Base-by-base conservation (phyloP, 2,797 vertebrate genomes). In the Calcarius lapponicus region DNA sequence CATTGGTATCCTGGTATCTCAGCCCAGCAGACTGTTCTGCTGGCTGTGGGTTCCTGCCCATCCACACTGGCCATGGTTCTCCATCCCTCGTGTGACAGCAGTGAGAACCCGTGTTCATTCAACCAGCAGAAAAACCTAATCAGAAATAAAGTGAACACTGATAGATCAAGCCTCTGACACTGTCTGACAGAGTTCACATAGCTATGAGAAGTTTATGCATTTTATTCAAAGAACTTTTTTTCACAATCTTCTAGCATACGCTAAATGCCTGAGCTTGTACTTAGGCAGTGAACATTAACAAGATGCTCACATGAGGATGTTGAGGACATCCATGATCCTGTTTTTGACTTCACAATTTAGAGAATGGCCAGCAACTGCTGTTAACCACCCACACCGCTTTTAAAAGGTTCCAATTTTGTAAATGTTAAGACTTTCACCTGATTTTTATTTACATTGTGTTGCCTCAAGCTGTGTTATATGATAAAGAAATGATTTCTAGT, bases 371-470 rank as follows among this genome's bases (percentile, higher is more conserved):
- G 40, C 17, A 83, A 71, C 25, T 91, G 17, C 45, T 92, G 71
- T 48, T 67, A 58, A 32, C 34, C 8, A 72, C 18, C 14, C 36
- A 13, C 51, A 53, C 69, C 11, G 62, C n/a, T 80, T 80, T 73
- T 57, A 54, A 82, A 91, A 83, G 14, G n/a, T 80, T 76, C 24
- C 24, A 8, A 0, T 91, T 92, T 90, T 61, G 17, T 60, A 91
- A 86, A 29, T 90, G 29, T 32, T 71, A 69, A 26, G 22, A n/a
- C 25, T 86, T 91, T 75, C 31, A 66, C 45, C 34, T 78, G 50
- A 17, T 88, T 78, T 89, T 91, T 88, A 48, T 95, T 90, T 95
- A 79, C n/a, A 20, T 38, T 62, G 11, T 70, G 20, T 60, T 88
- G 22, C 80, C 62, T 91, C 29, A 22, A 74, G 66, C 53, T 83